Evolutionary conservation across 1,140 invertebrate genomes (phyloP), one percentile per base, ranked within the genome.

Genomic region (Limonius californicus): DNA sequence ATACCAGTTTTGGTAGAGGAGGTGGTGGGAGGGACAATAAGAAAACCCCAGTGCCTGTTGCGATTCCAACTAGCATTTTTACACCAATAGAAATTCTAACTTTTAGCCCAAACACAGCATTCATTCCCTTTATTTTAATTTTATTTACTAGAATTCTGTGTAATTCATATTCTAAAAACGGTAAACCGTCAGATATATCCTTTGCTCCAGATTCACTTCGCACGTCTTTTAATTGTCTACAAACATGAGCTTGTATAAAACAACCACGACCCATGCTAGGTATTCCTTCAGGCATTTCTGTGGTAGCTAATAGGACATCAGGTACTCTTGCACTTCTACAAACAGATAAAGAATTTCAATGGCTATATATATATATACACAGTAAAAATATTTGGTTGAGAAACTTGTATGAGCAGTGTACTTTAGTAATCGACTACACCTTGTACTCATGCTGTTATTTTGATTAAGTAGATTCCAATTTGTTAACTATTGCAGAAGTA

Each of bases 131-230:
- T 62, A 95, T 89, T 75, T 91, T 88, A 0, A 98, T 78, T 77
- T 97, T 98, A 70, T 94, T 95, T 1, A 97, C 82, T 9, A 98
- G 78, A 69, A 97, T 85, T 64, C 92, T 87, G 75, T 98, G 94
- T 20, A 98, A 79, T 75, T 98, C 96, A 77, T 97, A 98, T 77
- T 98, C 95, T 43, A 98, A 75, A 78, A 98, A 98, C 0, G 96
- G 96, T 42, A 98, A 78, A 59, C 89, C 87, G 77, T 94, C 91
- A 4, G 94, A 96, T 59, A 98, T 92, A 79, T 98, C 94, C 73
- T 95, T 91, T 1, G 95, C 95, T 74, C 91, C 93, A 1, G 89
- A 82, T 80, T 97, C 95, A 1, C 90, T 88, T 50, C 88, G 85
- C 7, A 87, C 77, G 68, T 94, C 92, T 61, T 86, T 85, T 70